Conservation (phyloP, 2,113 vertebrate species). For the Pedionomus torquatus region DNA sequence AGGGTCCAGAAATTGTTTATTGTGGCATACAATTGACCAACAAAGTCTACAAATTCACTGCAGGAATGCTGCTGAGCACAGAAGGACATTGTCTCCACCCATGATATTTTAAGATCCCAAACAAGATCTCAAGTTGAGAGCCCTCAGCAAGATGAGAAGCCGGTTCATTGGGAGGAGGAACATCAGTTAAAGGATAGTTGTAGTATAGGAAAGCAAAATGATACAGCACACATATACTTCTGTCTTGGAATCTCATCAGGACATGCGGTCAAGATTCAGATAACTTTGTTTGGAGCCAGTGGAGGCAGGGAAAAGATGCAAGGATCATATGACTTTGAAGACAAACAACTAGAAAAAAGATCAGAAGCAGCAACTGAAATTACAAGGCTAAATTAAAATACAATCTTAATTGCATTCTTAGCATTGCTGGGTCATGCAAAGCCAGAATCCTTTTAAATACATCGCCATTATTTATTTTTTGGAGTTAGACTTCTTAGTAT, state of each 20-base stretch:
- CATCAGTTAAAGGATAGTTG: background rate
- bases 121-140: background rate
- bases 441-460: background rate
- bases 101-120: background rate
- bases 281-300: too few relatives aligned
- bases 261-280: fast-evolving
- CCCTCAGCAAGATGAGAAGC: background rate
- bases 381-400: background rate
- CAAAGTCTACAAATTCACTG: background rate
- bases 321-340: background rate
- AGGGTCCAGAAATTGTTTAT: background rate
- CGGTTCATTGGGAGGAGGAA: fast-evolving
- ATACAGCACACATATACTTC: fast-evolving
- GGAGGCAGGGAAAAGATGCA: background rate
- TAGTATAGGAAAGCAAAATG: background rate
- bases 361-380: background rate
- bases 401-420: background rate
- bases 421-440: background rate
- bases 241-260: background rate
- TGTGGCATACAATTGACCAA: background rate
- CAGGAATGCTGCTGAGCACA: background rate
- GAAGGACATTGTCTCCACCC: background rate
- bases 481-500: background rate
- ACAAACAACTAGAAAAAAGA: background rate
- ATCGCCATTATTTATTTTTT: background rate